Base-by-base conservation (phyloP, 2,113 vertebrate species). In the Limnothrissa miodon region DNA sequence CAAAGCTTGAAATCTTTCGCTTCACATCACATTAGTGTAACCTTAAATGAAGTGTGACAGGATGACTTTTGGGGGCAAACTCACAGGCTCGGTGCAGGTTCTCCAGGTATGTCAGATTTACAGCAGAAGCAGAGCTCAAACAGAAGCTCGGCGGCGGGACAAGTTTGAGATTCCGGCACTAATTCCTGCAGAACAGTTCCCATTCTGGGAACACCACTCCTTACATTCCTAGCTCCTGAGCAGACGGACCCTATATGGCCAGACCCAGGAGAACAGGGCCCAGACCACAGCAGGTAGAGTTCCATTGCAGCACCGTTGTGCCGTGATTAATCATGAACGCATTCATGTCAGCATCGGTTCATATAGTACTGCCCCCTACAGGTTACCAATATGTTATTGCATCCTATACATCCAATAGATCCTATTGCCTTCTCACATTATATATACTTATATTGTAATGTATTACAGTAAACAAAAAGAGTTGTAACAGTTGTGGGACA, bases 191-290 rank as follows among this genome's bases (percentile, higher is more conserved):
- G 89, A 92, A 94, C 90, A 87, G 88, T 94, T 94, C 90, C 89
- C 86, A 84, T 88, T 90, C 90, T 85, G 84, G 88, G 89, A 90
- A 88, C 83, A 79, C 88, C 84, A 88, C 88, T 91, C 90, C 85
- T 42, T 36, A 45, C 91, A 95, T 94, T 95, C 93, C 92, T 92
- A 89, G 11, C 33, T 86, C 92, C 86, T 0, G 86, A 82, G 87
- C 90, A 95, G 93, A 94, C 94, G 48, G 91, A 83, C 94, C 94
- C 92, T 94, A 94, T 89, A 94, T 89, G 94, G 94, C 84, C 88
- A 36, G 91, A 78, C 90, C 83, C 25, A 85, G 82, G 86, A 89
- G 85, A 90, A 91, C 90, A 89, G 84, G 86, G 86, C 81, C 44
- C 82, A 79, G 82, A n/a, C 46, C 78, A 83, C 81, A 80, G 53